Percentiles rank a stretch among this genome's conserved stretches.
Conservation (phyloP, 2,888 invertebrate species). For the Apeira syringaria region DNA sequence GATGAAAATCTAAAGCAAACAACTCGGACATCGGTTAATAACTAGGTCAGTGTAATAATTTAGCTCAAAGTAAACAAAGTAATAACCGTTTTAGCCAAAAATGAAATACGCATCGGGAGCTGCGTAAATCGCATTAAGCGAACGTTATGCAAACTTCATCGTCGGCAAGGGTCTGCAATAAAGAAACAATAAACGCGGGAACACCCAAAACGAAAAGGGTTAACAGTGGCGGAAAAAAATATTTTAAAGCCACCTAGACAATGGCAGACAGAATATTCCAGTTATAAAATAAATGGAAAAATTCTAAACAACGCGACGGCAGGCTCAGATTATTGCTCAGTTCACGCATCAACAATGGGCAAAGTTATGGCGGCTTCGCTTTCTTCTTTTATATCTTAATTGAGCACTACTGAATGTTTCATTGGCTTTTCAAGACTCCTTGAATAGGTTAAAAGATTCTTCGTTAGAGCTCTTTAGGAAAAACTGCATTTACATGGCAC, state of each 20-base stretch:
- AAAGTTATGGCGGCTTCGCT: slow-evolving; percentile 52
- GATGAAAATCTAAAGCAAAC: slow-evolving; percentile 45
- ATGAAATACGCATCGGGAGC: slow-evolving; percentile 42
- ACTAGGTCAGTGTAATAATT: slow-evolving; percentile 37
- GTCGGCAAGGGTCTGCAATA: slow-evolving; percentile 61
- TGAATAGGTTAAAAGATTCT: too few relatives aligned
- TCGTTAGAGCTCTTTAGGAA: too few relatives aligned
- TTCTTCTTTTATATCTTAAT: slow-evolving; percentile 50
- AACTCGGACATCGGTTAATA: slow-evolving; percentile 33
- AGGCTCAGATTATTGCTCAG: slow-evolving; percentile 47
- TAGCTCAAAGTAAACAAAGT: slow-evolving; percentile 24
- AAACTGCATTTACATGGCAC: too few relatives aligned
- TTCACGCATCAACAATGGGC: slow-evolving; percentile 50
- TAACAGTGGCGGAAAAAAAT: slow-evolving; percentile 53
- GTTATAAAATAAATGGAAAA: slow-evolving; percentile 59
- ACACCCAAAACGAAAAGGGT: slow-evolving; percentile 62
- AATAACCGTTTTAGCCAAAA: slow-evolving; percentile 33
- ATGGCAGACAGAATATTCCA: slow-evolving; percentile 52
- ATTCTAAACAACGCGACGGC: slow-evolving; percentile 51
- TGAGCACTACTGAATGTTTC: slow-evolving; percentile 38
- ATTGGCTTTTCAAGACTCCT: background rate
- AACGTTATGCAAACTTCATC: slow-evolving; percentile 64
- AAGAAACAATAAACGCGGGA: slow-evolving; percentile 65
- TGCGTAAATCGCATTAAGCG: slow-evolving; percentile 47
- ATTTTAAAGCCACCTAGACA: slow-evolving; percentile 61